Evolutionary conservation across 2,888 invertebrate species (phyloP), one percentile per base, ranked within the genome.

Genomic region (Laspeyria flexula): DNA sequence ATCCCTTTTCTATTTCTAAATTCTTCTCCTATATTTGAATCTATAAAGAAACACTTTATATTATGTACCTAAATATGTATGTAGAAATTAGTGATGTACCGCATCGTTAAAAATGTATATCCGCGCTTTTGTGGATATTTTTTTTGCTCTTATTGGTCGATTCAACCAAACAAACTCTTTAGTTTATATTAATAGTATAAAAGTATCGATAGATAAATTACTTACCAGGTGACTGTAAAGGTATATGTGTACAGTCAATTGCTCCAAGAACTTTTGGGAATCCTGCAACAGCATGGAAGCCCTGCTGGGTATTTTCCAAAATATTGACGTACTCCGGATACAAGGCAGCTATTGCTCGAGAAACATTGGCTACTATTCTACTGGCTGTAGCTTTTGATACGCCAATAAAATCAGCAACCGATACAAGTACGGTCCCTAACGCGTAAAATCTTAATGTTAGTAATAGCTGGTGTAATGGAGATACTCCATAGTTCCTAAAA

Each of bases 1-100:
- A 15, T 39, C 0, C 46, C 43, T 23, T 43, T 47, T 0, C 46
- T 38, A 21, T 47, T 53, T 29, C 46, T 43, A 5, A 30, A 53
- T 35, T 53, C 43, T n/a, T 53, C 47, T 11, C 43, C 39, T 6
- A 40, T 34, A 3, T 35, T 18, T 4, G 43, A 38, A 43, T 29
- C 52, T 53, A 16, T 1, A 50, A n/a, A n/a, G n/a, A n/a, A n/a
- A n/a, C n/a, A n/a, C 21, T 21, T n/a, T n/a, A n/a, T n/a, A n/a
- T n/a, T n/a, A n/a, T n/a, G n/a, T n/a, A n/a, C n/a, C n/a, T n/a
- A n/a, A n/a, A n/a, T n/a, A n/a, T n/a, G n/a, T n/a, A n/a, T n/a
- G n/a, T n/a, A n/a, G n/a, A n/a, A n/a, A n/a, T n/a, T n/a, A n/a
- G n/a, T n/a, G n/a, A n/a, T n/a, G n/a, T n/a, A n/a, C n/a, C n/a